These are phyloP conservation scores for Zoanthus sociatus DNA, from an alignment of 92 coral and sea anemone genomes.

Conservation along the genomic window DNA sequence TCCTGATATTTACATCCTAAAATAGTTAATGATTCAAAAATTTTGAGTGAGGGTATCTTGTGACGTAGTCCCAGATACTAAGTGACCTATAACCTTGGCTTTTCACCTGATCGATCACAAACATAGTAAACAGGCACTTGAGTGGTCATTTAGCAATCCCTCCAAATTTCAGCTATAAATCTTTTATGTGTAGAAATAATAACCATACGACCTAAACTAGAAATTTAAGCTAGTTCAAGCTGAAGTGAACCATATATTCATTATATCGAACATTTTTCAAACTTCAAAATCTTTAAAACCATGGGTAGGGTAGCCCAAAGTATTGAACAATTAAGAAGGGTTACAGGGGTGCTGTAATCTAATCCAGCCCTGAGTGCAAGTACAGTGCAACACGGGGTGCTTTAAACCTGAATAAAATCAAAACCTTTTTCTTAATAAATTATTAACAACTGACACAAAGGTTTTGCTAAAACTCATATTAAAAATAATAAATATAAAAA, in stretches of 20 bases:
- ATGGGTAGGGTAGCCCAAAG: too few relatives aligned
- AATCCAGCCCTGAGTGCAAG: too few relatives aligned
- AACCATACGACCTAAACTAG: not conserved
- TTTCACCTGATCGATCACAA: slow-evolving; percentile 2
- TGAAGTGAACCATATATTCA: slow-evolving; percentile 3
- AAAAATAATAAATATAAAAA: too few relatives aligned
- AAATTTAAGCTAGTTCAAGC: not conserved
- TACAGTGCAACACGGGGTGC: too few relatives aligned
- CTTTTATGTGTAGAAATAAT: not conserved
- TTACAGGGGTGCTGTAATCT: too few relatives aligned
- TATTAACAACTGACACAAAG: too few relatives aligned
- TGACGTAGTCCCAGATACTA: slow-evolving; percentile 11
- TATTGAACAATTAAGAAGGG: too few relatives aligned
- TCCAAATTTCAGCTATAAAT: slow-evolving; percentile 6
- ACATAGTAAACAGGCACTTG: not conserved
- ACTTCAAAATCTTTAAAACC: too few relatives aligned
- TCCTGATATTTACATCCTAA: not conserved
- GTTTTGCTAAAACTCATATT: too few relatives aligned
- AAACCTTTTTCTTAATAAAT: too few relatives aligned
- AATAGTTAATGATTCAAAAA: not conserved
- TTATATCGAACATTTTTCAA: too few relatives aligned
- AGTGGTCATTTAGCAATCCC: slow-evolving; percentile 4
- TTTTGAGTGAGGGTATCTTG: not conserved
- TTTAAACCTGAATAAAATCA: too few relatives aligned
- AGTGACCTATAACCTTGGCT: slow-evolving; percentile 20